Percentiles rank a stretch among this genome's conserved stretches.
Evolutionary conservation across 2,888 invertebrate species (phyloP).

Genomic region (Ypsolopha scabrella): DNA sequence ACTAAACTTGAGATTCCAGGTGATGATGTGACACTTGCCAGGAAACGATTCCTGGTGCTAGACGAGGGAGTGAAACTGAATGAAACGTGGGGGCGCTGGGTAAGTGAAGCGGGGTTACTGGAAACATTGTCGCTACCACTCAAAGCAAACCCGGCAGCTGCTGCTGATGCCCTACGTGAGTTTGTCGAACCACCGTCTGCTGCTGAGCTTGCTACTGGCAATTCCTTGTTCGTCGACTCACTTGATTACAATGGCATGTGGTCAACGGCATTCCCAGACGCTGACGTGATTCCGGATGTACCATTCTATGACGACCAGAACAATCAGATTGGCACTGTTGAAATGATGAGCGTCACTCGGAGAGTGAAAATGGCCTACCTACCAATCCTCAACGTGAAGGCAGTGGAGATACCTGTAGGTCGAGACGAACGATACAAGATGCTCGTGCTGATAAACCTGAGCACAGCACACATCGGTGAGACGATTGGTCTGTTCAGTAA

Average conservation of each 20-base stretch:
- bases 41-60: constrained; percentile 14
- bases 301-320: constrained; percentile 24
- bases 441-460: constrained; percentile 10
- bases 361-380: constrained; percentile 19
- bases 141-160: constrained; percentile 8
- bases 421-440: constrained; percentile 14
- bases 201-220: constrained; percentile 13
- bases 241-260: constrained; percentile 18
- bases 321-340: constrained; percentile 16
- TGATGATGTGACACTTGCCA: constrained; percentile 14
- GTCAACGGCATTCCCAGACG: constrained; percentile 20
- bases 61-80: constrained; percentile 14
- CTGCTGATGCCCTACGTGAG: constrained; percentile 9
- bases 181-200: constrained; percentile 8
- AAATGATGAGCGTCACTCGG: constrained; percentile 20
- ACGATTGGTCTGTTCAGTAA: constrained; percentile 15
- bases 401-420: constrained; percentile 26
- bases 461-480: constrained; percentile 10
- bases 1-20: constrained; percentile 14
- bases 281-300: constrained; percentile 8
- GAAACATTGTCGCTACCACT: constrained; percentile 11
- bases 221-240: constrained; percentile 19
- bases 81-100: constrained; percentile 11
- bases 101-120: constrained; percentile 8
- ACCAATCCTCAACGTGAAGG: constrained; percentile 19